Percentiles rank a stretch among this genome's conserved stretches.
phyloP scores from a whole-genome alignment of 2,888 invertebrate species.

The Xanthia icteritia region DNA sequence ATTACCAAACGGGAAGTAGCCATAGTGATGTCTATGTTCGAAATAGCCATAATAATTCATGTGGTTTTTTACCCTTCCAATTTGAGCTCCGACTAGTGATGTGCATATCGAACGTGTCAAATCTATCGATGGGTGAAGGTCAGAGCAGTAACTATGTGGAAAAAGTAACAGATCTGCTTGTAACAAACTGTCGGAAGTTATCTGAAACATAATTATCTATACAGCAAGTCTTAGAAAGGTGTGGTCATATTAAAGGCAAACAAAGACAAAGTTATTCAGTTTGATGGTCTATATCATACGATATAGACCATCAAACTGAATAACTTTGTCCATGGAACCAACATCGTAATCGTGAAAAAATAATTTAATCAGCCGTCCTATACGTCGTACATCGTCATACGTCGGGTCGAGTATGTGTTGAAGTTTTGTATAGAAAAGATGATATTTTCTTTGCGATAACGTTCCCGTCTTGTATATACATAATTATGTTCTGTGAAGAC shows the following conservation, averaged over 20 bases:
- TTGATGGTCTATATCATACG: no score
- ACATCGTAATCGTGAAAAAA: no score
- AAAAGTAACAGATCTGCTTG: slow-evolving; percentile 29
- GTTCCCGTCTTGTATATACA: no score
- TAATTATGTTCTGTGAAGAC: no score
- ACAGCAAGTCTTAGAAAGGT: background rate
- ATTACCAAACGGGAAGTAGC: background rate
- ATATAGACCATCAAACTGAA: background rate
- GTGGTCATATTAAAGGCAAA: background rate
- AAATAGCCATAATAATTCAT: background rate
- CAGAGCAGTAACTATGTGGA: slow-evolving; percentile 3
- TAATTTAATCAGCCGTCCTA: no score
- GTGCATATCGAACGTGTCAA: slow-evolving; percentile 32
- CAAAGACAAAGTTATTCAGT: no score
- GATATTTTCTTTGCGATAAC: no score
- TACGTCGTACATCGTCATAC: no score
- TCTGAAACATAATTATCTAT: slow-evolving; percentile 28
- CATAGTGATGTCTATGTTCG: background rate
- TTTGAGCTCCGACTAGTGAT: slow-evolving; percentile 15
- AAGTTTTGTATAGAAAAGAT: no score
- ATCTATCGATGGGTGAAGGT: background rate
- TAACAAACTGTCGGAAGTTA: slow-evolving; percentile 34
- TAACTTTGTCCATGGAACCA: background rate
- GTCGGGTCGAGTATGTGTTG: no score
- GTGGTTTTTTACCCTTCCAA: slow-evolving; percentile 32